Evolutionary conservation across 2,888 invertebrate species (phyloP).

Genomic region (Platyscelio sp.): DNA sequence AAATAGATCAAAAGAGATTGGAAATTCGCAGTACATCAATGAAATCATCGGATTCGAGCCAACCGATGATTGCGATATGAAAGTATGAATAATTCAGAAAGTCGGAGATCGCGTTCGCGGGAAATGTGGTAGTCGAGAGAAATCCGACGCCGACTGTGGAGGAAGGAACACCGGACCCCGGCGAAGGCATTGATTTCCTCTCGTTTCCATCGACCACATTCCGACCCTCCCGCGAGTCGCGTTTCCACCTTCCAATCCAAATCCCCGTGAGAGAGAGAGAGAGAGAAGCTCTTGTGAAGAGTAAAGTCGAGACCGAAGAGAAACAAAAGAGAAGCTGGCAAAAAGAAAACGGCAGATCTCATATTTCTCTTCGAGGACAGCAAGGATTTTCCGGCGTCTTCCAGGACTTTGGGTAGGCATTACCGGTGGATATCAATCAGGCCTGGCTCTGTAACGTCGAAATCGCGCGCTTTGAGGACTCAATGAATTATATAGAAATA

Average conservation of each 20-base stretch:
- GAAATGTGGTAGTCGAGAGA: conserved; percentile 45
- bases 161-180: conserved; percentile 78
- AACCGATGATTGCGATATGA: conserved; percentile 64
- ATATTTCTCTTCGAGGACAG: conserved; percentile 84
- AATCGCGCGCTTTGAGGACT: conserved; percentile 57
- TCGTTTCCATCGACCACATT: conserved; percentile 84
- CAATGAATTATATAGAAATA: conserved; percentile 58
- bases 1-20: conserved; percentile 58
- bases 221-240: conserved; percentile 77
- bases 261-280: conserved; percentile 78
- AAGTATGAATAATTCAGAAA: conserved; percentile 63
- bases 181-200: conserved; percentile 85
- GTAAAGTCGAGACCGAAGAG: conserved; percentile 65
- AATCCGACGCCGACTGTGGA: conserved; percentile 57
- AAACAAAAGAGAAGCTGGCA: conserved; percentile 43
- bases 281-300: not conserved
- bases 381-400: conserved; percentile 83
- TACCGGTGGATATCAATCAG: conserved; percentile 83
- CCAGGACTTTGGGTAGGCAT: conserved; percentile 80
- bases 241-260: conserved; percentile 78
- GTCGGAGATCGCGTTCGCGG: conserved; percentile 35
- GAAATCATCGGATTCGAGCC: conserved; percentile 62
- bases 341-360: conserved; percentile 80
- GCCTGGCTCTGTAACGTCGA: conserved; percentile 63
- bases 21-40: conserved; percentile 52